Percentiles rank a stretch among this genome's conserved stretches.
Evolutionary conservation across 2,113 vertebrate species (phyloP).

Genomic region (Antigone vipio): DNA sequence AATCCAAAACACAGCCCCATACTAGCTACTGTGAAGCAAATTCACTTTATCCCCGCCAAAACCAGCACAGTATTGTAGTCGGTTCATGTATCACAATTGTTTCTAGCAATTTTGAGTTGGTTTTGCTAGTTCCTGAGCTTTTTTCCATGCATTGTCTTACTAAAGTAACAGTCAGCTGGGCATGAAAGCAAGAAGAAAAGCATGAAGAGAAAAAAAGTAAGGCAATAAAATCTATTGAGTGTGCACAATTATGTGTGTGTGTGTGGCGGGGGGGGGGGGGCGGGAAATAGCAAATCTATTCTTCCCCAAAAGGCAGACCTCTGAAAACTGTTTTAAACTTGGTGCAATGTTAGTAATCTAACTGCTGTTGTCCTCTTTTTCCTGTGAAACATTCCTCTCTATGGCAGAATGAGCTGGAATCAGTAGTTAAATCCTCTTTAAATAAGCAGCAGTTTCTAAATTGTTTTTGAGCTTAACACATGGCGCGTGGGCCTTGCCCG

Average conservation of each 20-base stretch:
- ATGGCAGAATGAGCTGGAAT: slow-evolving; percentile 34
- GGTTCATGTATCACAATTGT: neutral
- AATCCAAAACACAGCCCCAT: no score
- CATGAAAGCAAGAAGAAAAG: neutral
- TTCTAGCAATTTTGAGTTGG: neutral
- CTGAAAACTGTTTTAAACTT: neutral
- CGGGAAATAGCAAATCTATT: neutral
- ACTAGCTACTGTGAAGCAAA: no score
- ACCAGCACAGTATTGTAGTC: no score
- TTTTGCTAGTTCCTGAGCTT: neutral
- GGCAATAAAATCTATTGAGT: neutral
- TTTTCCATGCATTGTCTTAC: neutral
- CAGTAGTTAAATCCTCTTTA: slow-evolving; percentile 45
- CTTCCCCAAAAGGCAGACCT: neutral
- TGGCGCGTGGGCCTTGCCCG: neutral
- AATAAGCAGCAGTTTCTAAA: slow-evolving; percentile 38
- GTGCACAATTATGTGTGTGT: neutral
- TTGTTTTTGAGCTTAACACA: slow-evolving; percentile 20
- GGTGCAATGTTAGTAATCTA: neutral
- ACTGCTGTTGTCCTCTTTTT: neutral
- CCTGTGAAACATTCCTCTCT: neutral
- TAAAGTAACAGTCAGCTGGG: neutral
- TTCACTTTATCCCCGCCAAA: no score
- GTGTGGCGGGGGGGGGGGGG: no score
- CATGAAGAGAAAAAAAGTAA: neutral